Conservation (phyloP, 2,797 vertebrate species). For the Taenioides sp. region DNA sequence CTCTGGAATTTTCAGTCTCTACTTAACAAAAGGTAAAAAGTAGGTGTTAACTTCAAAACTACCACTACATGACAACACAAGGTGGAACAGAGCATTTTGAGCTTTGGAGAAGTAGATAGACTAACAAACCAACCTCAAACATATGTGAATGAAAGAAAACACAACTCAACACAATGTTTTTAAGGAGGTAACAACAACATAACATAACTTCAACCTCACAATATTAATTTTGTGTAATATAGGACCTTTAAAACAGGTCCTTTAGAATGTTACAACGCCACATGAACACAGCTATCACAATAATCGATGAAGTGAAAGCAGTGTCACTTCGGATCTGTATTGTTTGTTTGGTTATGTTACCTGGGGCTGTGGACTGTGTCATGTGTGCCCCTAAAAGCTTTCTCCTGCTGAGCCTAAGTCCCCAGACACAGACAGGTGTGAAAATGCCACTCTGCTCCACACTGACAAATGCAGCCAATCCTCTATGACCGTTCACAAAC, state of each 20-base stretch:
- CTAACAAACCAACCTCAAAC: too few relatives aligned
- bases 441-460: constrained; percentile 45
- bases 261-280: neutral
- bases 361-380: constrained; percentile 23
- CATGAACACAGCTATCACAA: neutral
- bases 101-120: too few relatives aligned
- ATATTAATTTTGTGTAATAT: too few relatives aligned
- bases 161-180: too few relatives aligned
- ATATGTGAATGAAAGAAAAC: too few relatives aligned
- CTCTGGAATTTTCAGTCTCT: too few relatives aligned
- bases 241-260: neutral
- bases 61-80: too few relatives aligned
- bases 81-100: too few relatives aligned
- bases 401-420: constrained; percentile 33
- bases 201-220: too few relatives aligned
- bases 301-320: neutral
- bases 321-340: constrained; percentile 8
- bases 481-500: constrained; percentile 11
- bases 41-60: too few relatives aligned
- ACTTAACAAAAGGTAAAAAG: too few relatives aligned
- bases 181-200: too few relatives aligned
- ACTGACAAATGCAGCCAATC: constrained; percentile 27
- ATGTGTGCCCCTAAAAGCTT: constrained; percentile 41
- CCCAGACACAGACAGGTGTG: constrained; percentile 33
- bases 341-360: constrained; percentile 4